Conservation (phyloP, 2,113 vertebrate genomes). For the Bubalus kerabau region DNA sequence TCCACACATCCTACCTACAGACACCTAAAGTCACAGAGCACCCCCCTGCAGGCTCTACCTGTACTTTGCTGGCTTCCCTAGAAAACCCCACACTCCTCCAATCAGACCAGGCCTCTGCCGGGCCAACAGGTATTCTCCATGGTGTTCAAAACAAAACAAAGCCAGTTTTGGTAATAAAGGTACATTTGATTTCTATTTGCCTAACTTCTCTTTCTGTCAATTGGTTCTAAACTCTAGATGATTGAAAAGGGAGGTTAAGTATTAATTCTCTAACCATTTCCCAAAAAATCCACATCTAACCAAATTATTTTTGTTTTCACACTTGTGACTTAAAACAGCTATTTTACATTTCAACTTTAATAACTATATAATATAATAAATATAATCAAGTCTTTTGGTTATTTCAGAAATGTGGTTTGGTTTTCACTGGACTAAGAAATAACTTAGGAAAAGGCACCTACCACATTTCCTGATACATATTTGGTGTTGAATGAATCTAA, state of each 20-base stretch:
- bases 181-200: neutral
- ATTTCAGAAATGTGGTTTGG: neutral
- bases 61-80: neutral
- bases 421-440: neutral
- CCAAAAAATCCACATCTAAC: neutral
- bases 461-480: neutral
- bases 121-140: rapidly evolving
- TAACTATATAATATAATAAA: neutral
- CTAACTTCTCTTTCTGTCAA: neutral
- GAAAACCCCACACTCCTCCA: neutral
- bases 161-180: neutral
- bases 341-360: neutral
- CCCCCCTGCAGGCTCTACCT: neutral
- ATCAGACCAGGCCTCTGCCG: rapidly evolving
- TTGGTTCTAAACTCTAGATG: neutral
- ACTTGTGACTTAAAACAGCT: neutral
- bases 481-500: neutral
- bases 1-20: no score
- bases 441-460: neutral
- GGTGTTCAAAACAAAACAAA: neutral
- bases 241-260: neutral
- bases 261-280: neutral
- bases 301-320: neutral
- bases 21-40: neutral
- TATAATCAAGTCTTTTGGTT: neutral